Conservation (phyloP, 2,888 invertebrate genomes). For the Rhagonycha fulva region DNA sequence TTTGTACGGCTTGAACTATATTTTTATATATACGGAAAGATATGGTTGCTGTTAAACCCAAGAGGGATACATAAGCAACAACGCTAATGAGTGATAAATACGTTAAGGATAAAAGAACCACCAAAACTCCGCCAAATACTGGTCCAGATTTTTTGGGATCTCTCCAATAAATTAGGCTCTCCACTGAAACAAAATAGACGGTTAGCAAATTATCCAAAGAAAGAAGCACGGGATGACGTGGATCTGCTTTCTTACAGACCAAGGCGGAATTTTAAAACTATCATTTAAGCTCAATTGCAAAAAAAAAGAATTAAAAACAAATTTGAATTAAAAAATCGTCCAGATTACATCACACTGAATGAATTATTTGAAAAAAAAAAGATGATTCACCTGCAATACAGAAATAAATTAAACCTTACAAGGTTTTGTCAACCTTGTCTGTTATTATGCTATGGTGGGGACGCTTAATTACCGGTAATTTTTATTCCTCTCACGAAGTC, state of each 20-base stretch:
- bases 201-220: background rate
- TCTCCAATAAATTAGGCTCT: constrained; percentile 97
- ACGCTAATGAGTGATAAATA: constrained; percentile 96
- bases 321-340: background rate
- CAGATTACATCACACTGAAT: background rate
- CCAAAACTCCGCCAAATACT: constrained; percentile 88
- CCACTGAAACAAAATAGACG: constrained; percentile 68
- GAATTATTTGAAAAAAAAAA: background rate
- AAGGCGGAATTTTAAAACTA: background rate
- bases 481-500: background rate
- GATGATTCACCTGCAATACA: background rate
- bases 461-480: background rate
- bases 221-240: background rate
- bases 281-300: no score
- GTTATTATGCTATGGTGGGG: background rate
- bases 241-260: background rate
- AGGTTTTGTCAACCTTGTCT: background rate
- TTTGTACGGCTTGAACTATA: constrained; percentile 93
- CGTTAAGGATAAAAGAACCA: constrained; percentile 89
- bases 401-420: background rate
- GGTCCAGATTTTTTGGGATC: constrained; percentile 92
- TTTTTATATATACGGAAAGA: constrained; percentile 96
- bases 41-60: constrained; percentile 83
- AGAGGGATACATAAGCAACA: constrained; percentile 87
- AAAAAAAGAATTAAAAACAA: background rate